Base-by-base conservation (phyloP, 2,888 invertebrate genomes). In the Eumerus sabulonum region DNA sequence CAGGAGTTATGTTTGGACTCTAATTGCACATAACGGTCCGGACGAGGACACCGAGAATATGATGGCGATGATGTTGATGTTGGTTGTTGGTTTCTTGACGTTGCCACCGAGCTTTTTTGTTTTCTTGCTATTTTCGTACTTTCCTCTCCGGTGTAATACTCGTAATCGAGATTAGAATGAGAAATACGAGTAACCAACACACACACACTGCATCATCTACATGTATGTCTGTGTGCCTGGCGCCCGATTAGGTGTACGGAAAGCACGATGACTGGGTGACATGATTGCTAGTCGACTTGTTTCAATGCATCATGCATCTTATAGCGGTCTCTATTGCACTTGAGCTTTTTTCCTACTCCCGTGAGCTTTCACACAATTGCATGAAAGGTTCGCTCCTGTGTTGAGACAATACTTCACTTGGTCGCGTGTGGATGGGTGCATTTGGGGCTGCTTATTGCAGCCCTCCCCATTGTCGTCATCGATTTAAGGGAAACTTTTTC, bases 11-110 rank as follows among this genome's bases (percentile, higher is more conserved):
- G n/a, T 57, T 62, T 53, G 60, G 27, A 60, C 60, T 74, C 64
- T 79, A 74, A 79, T 74, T 79, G 72, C 68, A 77, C 67, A 77
- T 73, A 81, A 67, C 72, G 67, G 72, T 50, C 68, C 74, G 70
- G 66, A 81, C 76, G 79, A 76, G 62, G 74, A 79, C 67, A 76
- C 70, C 13, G 59, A 57, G 64, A 79, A 74, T 70, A 73, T 71
- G 79, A 71, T 73, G 72, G 60, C 54, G 68, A 44, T 42, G 53
- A 53, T 42, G 54, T 18, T 62, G 76, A 71, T 77, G 68, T 67
- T 81, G 74, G 79, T 74, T 57, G 64, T 38, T 73, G 54, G 73
- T 64, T 70, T 70, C 56, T 79, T 79, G 79, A 79, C 74, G 74
- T 74, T 42, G 18, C n/a, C 27, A 27, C 3, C 38, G 17, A 79